Percentiles rank a stretch among this genome's conserved stretches.
These are phyloP conservation scores for Myotis daubentonii DNA, from an alignment of 2,797 vertebrate species.

Conservation along the genomic window DNA sequence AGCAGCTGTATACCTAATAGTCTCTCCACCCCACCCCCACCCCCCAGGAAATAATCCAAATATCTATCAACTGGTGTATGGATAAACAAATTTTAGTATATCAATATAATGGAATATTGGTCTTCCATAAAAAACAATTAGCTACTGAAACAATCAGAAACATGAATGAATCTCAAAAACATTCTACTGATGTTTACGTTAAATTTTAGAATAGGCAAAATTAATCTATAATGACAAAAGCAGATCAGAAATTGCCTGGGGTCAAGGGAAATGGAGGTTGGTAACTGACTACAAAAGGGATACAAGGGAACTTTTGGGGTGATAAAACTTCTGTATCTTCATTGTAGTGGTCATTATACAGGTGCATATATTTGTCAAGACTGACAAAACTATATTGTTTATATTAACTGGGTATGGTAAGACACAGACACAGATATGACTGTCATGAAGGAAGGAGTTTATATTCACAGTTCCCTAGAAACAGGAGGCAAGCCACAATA, in stretches of 20 bases:
- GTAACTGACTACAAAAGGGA: not conserved
- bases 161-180: not conserved
- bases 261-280: not conserved
- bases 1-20: not conserved
- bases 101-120: not conserved
- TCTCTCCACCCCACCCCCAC: too few relatives aligned
- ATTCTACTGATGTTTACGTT: not conserved
- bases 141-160: not conserved
- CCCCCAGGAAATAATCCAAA: slow-evolving; percentile 19
- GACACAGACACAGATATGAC: not conserved
- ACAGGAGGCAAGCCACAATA: not conserved
- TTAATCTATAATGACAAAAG: not conserved
- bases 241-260: not conserved
- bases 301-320: not conserved
- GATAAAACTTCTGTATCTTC: not conserved
- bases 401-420: not conserved
- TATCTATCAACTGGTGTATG: not conserved
- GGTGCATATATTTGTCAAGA: not conserved
- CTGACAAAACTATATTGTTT: not conserved
- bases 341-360: not conserved
- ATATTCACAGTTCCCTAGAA: slow-evolving; percentile 2
- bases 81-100: not conserved
- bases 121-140: slow-evolving; percentile 2
- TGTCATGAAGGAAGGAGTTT: not conserved
- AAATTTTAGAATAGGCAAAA: slow-evolving; percentile 27